Evolutionary conservation across 2,888 invertebrate species (phyloP), one percentile per base, ranked within the genome.

Genomic region (Aleiodes leptofemur): DNA sequence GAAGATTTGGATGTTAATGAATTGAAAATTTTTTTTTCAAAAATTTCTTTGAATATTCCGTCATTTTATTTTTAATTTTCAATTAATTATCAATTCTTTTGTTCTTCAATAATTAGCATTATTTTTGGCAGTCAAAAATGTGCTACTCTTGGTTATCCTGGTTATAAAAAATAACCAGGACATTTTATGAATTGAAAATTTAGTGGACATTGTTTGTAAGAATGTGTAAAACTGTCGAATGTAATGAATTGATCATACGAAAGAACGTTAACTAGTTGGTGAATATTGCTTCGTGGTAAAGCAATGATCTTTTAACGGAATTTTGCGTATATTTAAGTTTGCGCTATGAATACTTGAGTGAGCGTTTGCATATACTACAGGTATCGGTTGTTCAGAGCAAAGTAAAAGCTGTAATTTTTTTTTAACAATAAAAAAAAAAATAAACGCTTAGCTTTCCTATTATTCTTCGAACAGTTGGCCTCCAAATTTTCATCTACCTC

Each of bases 161-260:
- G 43, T 29, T 14, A 14, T 31, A 16, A 38, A 38, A 38, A 59
- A 34, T 34, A 59, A 55, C 14, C 61, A 38, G 61, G 13, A 43
- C 14, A 61, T 31, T 61, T 61, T 31, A 61, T 61, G 16, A 61
- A 6, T 61, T 14, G 4, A 14, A 38, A 13, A 61, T n/a, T 9
- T 14, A 61, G 48, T 64, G 48, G 14, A 48, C 11, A 43, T 64
- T 48, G 16, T 64, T 64, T 14, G 14, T 43, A 23, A 7, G 14
- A 64, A 64, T 64, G 61, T 61, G 61, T 64, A 64, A 69, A 69
- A 55, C 55, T 34, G 53, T 53, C 34, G 34, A 6, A 69, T 69
- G 11, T 51, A 31, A 53, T 69, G 69, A 69, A 69, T 69, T 53
- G 43, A 56, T 16, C 31, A 14, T 31, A 38, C 43, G 53, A 16